A percentile compares a stretch with the other conserved stretches of the same genome.
Evolutionary conservation across 2,113 vertebrate genomes (phyloP).

Genomic region (Tachysurus fulvidraco): DNA sequence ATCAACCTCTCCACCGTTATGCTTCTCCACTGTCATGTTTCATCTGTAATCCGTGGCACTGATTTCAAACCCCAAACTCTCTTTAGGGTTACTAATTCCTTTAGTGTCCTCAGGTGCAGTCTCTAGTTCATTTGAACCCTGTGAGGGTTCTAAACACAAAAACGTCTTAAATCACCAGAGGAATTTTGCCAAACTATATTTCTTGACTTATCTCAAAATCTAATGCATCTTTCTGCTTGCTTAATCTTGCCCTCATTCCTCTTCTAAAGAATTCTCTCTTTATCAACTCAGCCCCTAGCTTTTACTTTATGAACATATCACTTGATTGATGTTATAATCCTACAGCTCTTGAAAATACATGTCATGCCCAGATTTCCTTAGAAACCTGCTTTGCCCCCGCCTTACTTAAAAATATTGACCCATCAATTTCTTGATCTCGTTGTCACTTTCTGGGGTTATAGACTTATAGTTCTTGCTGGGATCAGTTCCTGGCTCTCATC

Average conservation of each 20-base stretch:
- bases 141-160: background rate
- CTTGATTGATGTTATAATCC: background rate
- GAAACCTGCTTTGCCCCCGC: background rate
- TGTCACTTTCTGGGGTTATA: background rate
- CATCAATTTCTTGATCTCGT: background rate
- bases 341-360: background rate
- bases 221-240: slow-evolving; percentile 4
- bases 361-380: background rate
- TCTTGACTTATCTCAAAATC: background rate
- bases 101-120: background rate
- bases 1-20: background rate
- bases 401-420: background rate
- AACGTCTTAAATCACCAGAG: background rate
- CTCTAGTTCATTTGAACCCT: background rate
- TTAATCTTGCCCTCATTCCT: background rate
- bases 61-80: background rate
- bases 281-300: background rate
- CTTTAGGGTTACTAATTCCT: background rate
- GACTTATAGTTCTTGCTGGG: background rate
- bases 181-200: background rate
- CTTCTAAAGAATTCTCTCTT: background rate
- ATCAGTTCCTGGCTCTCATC: background rate
- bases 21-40: background rate
- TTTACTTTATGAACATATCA: background rate
- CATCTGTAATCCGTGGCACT: background rate